Base-by-base conservation (phyloP, 2,797 vertebrate genomes). In the Geotrypetes seraphini region DNA sequence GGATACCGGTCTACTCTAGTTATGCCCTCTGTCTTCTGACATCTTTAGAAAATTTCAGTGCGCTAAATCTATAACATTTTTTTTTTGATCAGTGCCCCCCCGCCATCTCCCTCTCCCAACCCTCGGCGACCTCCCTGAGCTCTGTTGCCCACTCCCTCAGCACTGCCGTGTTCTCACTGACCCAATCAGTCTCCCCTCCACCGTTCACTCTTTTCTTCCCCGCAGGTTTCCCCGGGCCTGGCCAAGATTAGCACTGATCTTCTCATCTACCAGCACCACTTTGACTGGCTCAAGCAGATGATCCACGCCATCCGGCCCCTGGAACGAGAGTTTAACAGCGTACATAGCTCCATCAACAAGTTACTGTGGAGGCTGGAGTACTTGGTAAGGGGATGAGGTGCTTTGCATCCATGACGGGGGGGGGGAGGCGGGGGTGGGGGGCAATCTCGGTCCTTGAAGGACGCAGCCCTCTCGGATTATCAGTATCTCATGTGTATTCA, bases 201-300 rank as follows among this genome's bases (percentile, higher is more conserved):
- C n/a, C n/a, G n/a, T n/a, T n/a, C n/a, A n/a, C n/a, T n/a, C n/a
- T n/a, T n/a, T n/a, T n/a, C n/a, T n/a, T n/a, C n/a, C 13, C 10
- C 35, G 15, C 22, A 59, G 39, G 32, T 33, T 7, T 10, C 32
- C 10, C 44, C 19, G 3, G 11, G 25, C 13, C 28, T 38, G 18
- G 23, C 23, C 4, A 57, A 56, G 19, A 42, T 53, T 22, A 47
- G 39, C 14, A 40, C 39, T 3, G 60, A 63, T 34, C 32, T 56
- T 18, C 41, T 47, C 16, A 40, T 43, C 20, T 63, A 50, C 26
- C 54, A 41, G 15, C 43, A 46, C 13, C 57, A 57, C 13, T 56
- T 72, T 51, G 73, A 70, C 34, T 70, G 69, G 71, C 63, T 69
- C 47, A 67, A 37, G 11, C 46, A 47, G 20, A 56, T 63, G 25